Evolutionary conservation across 2,888 invertebrate species (phyloP).

Genomic region (Lycophotia porphyrea): DNA sequence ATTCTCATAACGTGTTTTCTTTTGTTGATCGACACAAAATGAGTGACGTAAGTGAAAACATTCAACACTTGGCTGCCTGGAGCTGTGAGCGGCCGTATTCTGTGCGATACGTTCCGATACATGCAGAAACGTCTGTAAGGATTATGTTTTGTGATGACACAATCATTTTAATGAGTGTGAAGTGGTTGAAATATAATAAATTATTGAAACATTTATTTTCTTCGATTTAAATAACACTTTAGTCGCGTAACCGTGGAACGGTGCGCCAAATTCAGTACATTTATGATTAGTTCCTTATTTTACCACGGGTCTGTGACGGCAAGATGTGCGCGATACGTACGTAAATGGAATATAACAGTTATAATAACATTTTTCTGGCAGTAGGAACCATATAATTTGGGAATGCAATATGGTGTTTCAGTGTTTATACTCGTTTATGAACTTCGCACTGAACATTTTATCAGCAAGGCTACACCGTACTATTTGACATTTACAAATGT

Average conservation of each 20-base stretch:
- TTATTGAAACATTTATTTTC: background rate
- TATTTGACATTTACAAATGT: constrained; percentile 20
- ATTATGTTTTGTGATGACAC: background rate
- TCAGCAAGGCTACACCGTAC: constrained; percentile 1
- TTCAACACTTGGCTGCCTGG: constrained; percentile 51
- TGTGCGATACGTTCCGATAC: constrained; percentile 49
- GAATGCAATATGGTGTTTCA: background rate
- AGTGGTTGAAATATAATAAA: background rate
- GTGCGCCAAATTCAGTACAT: background rate
- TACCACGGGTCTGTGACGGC: background rate
- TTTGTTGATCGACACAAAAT: constrained; percentile 69
- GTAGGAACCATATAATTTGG: background rate
- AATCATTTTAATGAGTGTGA: background rate
- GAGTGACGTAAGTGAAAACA: constrained; percentile 65
- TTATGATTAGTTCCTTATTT: constrained; percentile 15
- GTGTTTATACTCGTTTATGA: background rate
- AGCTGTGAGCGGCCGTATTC: constrained; percentile 29
- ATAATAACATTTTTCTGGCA: too few relatives aligned
- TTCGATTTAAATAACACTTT: background rate
- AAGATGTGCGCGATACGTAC: background rate
- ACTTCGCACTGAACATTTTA: background rate
- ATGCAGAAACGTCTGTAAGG: constrained; percentile 15
- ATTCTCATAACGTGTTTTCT: constrained; percentile 65
- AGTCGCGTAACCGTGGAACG: background rate
- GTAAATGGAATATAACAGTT: background rate